Percentiles rank a stretch among this genome's conserved stretches.
Evolutionary conservation across 1,140 invertebrate species (phyloP).

Genomic region (Drosophila malerkotliana): DNA sequence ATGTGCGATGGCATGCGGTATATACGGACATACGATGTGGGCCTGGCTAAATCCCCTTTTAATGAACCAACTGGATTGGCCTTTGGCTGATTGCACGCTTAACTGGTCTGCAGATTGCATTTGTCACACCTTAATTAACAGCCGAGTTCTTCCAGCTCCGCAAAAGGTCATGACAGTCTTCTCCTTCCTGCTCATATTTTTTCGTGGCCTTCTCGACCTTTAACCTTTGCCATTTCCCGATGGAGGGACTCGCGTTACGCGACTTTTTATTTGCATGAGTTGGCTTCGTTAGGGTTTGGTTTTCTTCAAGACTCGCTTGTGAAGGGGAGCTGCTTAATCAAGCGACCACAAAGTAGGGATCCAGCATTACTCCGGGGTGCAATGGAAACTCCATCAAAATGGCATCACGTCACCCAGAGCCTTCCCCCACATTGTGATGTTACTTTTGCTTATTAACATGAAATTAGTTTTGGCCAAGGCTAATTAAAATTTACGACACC

Average conservation of each 20-base stretch:
- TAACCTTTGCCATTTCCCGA: constrained; percentile 25
- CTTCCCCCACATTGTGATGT: constrained; percentile 47
- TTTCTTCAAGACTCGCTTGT: constrained; percentile 2
- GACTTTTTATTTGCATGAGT: constrained; percentile 44
- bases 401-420: constrained; percentile 8
- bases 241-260: background rate
- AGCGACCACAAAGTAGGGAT: constrained; percentile 51
- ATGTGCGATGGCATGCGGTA: background rate
- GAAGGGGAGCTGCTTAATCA: constrained; percentile 59
- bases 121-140: constrained; percentile 74
- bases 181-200: background rate
- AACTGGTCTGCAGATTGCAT: constrained; percentile 53
- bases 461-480: constrained; percentile 87
- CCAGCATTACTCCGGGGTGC: constrained; percentile 43
- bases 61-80: constrained; percentile 56
- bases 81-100: constrained; percentile 57
- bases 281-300: constrained; percentile 30
- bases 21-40: constrained; percentile 1
- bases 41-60: constrained; percentile 39
- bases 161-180: constrained; percentile 46
- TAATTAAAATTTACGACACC: constrained; percentile 85
- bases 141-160: constrained; percentile 3
- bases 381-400: constrained; percentile 22
- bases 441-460: constrained; percentile 70
- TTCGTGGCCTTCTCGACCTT: constrained; percentile 36